These are phyloP conservation scores for Sterna hirundo DNA, from an alignment of 2,113 vertebrate species.

Conservation along the genomic window DNA sequence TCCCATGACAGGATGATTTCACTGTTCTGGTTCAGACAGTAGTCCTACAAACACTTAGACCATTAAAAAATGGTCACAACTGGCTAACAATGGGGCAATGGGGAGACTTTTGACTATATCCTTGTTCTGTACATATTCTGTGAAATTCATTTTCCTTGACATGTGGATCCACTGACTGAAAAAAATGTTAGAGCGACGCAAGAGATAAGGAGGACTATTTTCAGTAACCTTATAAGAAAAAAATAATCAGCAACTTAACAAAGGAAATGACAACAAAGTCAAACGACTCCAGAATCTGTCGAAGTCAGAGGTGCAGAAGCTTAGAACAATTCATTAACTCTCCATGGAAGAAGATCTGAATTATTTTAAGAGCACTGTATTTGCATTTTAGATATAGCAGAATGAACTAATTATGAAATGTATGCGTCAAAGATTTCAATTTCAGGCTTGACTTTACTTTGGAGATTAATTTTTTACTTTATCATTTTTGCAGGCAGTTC, in stretches of 20 bases:
- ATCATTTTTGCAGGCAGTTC: conserved; percentile 79
- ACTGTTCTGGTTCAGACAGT: not conserved
- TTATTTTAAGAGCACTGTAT: conserved; percentile 67
- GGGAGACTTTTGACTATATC: rapidly evolving
- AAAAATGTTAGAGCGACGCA: not conserved
- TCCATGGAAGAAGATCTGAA: conserved; percentile 29
- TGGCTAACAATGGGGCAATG: not conserved
- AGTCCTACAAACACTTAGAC: not conserved
- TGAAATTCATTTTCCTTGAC: not conserved
- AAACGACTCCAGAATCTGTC: not conserved
- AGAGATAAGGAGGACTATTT: not conserved
- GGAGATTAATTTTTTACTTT: conserved; percentile 83
- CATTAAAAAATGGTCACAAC: not conserved
- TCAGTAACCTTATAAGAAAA: not conserved
- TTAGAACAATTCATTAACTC: conserved; percentile 56
- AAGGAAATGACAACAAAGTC: not conserved
- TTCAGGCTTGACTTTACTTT: conserved; percentile 88
- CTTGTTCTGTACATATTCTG: not conserved
- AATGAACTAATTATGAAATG: conserved; percentile 84
- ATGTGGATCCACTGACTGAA: not conserved
- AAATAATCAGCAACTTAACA: not conserved
- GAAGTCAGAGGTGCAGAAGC: conserved; percentile 1
- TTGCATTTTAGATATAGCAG: conserved; percentile 76
- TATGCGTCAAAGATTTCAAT: conserved; percentile 88
- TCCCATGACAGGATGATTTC: not conserved